Evolutionary conservation across 2,888 invertebrate genomes (phyloP), one percentile per base, ranked within the genome.

Genomic region (Ametastegia equiseti): DNA sequence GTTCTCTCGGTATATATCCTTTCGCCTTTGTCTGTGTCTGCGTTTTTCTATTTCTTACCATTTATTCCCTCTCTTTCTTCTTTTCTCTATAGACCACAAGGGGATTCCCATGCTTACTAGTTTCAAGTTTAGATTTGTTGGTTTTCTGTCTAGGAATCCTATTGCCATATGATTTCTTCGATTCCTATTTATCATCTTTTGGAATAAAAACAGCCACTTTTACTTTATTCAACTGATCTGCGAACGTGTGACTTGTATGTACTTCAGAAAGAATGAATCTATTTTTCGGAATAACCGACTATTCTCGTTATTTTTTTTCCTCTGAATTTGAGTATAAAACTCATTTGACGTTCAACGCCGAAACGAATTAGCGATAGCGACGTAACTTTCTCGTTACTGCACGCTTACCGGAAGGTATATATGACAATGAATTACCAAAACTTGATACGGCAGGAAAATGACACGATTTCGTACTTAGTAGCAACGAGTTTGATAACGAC

Each of bases 371-470:
- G 60, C 82, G 81, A 83, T 83, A 83, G 82, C 71, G 80, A 78
- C 81, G 83, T 79, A 82, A 80, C 82, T 83, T 83, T 81, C 83
- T 75, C 77, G 54, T 84, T 86, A 83, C n/a, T n/a, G n/a, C n/a
- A n/a, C n/a, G n/a, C n/a, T n/a, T 83, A 86, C 83, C 82, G 80
- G 77, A 81, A 83, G 82, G 80, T 80, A 81, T n/a, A n/a, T n/a
- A n/a, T 81, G 63, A 67, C 42, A 81, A 75, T 78, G 30, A 60
- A 78, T 78, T 42, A 60, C 78, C 60, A 50, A 63, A 78, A 78
- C 78, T 78, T 57, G 63, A 78, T 78, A 78, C 63, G 42, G 60
- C 57, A 50, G 13, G n/a, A 42, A 45, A 78, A 78, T 63, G 57
- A 78, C 78, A 78, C 78, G 78, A 78, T 78, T 78, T 78, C 45